These are phyloP conservation scores for Jaculus jaculus DNA, from an alignment of 2,113 vertebrate genomes.

Conservation along the genomic window DNA sequence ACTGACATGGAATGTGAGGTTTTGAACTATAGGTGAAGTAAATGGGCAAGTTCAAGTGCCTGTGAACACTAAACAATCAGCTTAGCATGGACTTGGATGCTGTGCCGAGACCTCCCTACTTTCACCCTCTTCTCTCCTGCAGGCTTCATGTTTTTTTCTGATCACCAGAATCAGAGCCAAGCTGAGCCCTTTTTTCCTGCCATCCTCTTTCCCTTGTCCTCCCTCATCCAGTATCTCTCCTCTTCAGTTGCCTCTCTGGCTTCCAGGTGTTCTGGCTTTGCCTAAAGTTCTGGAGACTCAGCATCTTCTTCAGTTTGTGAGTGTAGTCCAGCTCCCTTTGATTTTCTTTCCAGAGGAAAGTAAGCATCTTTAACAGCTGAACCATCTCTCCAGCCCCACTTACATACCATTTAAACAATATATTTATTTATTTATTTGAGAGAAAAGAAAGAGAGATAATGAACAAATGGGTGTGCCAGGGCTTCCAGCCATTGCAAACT, in stretches of 20 bases:
- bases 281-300: background rate
- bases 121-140: constrained; percentile 21
- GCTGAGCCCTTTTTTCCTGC: background rate
- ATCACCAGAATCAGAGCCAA: background rate
- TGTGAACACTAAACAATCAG: background rate
- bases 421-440: too few species aligned
- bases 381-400: background rate
- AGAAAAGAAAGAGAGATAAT: too few species aligned
- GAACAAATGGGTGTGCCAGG: too few species aligned
- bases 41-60: background rate
- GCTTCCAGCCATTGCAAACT: too few species aligned
- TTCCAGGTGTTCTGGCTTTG: background rate
- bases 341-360: constrained; percentile 16
- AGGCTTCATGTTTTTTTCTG: background rate
- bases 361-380: too few species aligned
- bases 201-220: background rate
- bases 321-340: background rate
- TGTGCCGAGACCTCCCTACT: background rate
- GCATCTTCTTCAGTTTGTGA: constrained; percentile 23
- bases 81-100: background rate
- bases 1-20: background rate
- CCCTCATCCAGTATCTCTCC: background rate
- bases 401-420: background rate
- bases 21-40: background rate
- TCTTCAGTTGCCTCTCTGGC: background rate